Percentiles rank a stretch among this genome's conserved stretches.
Conservation (phyloP, 2,797 vertebrate species). For the Pangasius mekongensis region DNA sequence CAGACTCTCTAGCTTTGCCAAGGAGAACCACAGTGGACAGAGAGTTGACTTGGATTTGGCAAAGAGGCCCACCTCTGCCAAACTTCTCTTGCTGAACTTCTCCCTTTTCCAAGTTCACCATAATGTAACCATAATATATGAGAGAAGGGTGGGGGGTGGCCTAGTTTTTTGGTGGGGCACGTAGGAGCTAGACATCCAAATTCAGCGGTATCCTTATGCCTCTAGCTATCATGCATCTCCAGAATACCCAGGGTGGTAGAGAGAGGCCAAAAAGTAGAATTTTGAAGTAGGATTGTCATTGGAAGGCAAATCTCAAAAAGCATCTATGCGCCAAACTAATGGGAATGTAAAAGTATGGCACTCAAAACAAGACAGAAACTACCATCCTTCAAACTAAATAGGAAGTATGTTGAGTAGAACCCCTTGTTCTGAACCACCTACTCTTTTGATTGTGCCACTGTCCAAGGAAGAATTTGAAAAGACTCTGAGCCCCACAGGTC, state of each 20-base stretch:
- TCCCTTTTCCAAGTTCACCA: no score
- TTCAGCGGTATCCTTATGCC: no score
- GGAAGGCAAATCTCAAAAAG: not conserved
- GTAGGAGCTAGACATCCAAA: no score
- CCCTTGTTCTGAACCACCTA: not conserved
- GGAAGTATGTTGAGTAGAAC: not conserved
- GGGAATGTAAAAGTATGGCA: not conserved
- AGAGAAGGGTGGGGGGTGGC: no score
- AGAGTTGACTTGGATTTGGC: not conserved
- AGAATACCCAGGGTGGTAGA: not conserved
- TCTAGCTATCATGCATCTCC: not conserved
- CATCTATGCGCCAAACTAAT: not conserved
- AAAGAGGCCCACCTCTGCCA: no score
- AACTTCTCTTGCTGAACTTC: no score
- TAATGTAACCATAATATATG: no score
- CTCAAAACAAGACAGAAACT: not conserved
- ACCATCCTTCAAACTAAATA: not conserved
- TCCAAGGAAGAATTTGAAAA: not conserved
- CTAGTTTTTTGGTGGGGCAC: no score
- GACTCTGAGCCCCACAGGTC: not conserved
- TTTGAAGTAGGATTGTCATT: not conserved
- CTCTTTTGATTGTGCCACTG: not conserved
- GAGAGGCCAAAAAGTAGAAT: not conserved
- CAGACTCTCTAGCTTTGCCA: not conserved
- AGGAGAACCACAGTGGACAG: not conserved